Evolutionary conservation across 1,140 invertebrate species (phyloP), one percentile per base, ranked within the genome.

Genomic region (Cephus cinctus): DNA sequence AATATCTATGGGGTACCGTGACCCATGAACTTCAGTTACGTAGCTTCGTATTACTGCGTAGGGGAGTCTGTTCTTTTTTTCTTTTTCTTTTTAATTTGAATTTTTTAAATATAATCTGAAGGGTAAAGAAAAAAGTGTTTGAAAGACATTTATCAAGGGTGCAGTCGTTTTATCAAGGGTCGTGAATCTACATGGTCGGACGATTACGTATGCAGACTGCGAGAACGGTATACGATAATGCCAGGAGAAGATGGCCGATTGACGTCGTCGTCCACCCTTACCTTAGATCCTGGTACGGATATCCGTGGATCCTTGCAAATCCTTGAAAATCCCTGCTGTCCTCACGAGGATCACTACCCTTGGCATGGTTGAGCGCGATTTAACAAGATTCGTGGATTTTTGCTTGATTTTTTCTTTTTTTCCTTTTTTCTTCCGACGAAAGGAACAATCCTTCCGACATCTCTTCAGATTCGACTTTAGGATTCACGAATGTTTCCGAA

Each of bases 311-410:
- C 49, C 14, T 50, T 45, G 49, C 49, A 54, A 50, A 50, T 50
- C 52, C 52, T 54, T 35, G 14, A 47, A 54, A 54, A 50, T 45
- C 52, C 52, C 31, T 46, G 12, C 38, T 42, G 52, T 47, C 47
- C 34, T 47, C 34, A 22, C 27, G 40, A 45, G 43, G 48, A 44
- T 45, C 41, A 44, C 38, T 19, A 40, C n/a, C n/a, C n/a, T n/a
- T n/a, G 18, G 23, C 5, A 19, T 19, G 38, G 38, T 40, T 14
- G 20, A 20, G 0, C 5, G 3, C 18, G 8, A n/a, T 27, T 27
- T 30, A 27, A 12, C 15, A 44, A 34, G 21, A 34, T 44, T 23
- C 22, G 2, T 44, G 18, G 19, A 27, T 14, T 19, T 41, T 47
- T 47, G 35, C 11, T 46, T 36, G 25, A 22, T 46, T 30, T 46